Evolutionary conservation across 2,113 vertebrate genomes (phyloP), one percentile per base, ranked within the genome.

Genomic region (Myotis brandtii): DNA sequence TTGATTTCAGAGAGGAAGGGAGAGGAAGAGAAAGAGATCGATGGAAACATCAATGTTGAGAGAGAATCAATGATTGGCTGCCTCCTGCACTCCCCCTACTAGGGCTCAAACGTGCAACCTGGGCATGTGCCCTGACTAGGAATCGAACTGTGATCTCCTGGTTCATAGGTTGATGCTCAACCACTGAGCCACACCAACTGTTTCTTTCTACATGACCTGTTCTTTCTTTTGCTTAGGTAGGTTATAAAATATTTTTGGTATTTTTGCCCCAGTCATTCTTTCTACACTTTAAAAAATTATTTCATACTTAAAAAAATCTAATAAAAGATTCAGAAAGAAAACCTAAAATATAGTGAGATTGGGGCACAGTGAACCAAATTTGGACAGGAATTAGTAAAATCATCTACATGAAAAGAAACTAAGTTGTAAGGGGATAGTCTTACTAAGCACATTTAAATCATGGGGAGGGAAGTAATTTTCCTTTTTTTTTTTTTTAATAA

Each of bases 241-340:
- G 16, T 80, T 92, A 34, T 82, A 62, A 82, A 50, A 76, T 59
- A 25, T 56, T 81, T 92, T 66, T 73, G 8, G 27, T 27, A 79
- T 79, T 92, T 92, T 18, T 76, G 32, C 14, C 32, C 30, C n/a
- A 62, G 14, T 91, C 72, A 80, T 95, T 80, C 54, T 76, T 76
- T 67, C 6, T 64, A 52, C 2, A 27, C 50, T 52, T 80, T 69
- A 86, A 86, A 86, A 64, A 82, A 62, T 62, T 59, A 59, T 59
- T 23, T 9, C 56, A 59, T 59, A 59, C 56, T 59, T 59, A 10
- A 85, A 85, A 85, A 25, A 72, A 82, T 40, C 12, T 52, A 86
- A 70, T 32, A 50, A 89, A 86, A 89, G 18, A 89, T 75, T 92
- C 30, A 80, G 73, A 79, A 92, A 89, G n/a, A 92, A 92, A 67